phyloP scores from a whole-genome alignment of 2,888 invertebrate species.

The Darwinula stevensoni region DNA sequence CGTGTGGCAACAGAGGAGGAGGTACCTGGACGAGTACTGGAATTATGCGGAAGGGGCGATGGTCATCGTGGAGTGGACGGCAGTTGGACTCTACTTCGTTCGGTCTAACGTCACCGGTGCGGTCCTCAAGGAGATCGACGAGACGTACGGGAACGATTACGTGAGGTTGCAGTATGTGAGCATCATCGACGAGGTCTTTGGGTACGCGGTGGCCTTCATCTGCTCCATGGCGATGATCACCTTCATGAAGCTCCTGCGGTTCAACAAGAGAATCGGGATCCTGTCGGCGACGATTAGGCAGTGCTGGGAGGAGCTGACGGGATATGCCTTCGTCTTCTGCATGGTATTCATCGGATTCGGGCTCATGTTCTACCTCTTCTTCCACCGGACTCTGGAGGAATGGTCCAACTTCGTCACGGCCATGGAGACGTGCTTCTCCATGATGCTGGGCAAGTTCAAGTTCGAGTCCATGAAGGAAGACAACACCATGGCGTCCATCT shows the following conservation, averaged over 20 bases:
- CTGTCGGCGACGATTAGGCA: not conserved
- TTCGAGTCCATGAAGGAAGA: not conserved
- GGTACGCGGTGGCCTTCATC: no score
- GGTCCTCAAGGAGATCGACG: conserved; percentile 16
- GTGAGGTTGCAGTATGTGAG: conserved; percentile 13
- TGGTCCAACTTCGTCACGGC: not conserved
- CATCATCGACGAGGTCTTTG: no score
- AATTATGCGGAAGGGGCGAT: conserved; percentile 16
- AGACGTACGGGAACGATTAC: conserved; percentile 16
- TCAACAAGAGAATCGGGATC: conserved; percentile 7
- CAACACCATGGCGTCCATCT: conserved; percentile 1
- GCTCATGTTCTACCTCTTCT: not conserved
- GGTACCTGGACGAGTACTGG: no score
- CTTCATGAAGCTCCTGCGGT: conserved; percentile 9
- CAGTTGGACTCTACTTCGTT: conserved; percentile 17
- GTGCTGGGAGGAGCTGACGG: not conserved
- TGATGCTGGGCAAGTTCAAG: not conserved
- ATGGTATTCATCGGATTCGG: not conserved
- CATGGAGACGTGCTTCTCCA: not conserved
- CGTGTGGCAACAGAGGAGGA: no score
- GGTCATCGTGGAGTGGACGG: conserved; percentile 15
- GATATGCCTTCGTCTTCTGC: not conserved
- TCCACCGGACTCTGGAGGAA: not conserved
- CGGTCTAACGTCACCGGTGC: conserved; percentile 14
- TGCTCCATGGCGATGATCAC: conserved; percentile 8